These are phyloP conservation scores for Rhinogobio ventralis DNA, from an alignment of 2,797 vertebrate genomes.

Conservation along the genomic window DNA sequence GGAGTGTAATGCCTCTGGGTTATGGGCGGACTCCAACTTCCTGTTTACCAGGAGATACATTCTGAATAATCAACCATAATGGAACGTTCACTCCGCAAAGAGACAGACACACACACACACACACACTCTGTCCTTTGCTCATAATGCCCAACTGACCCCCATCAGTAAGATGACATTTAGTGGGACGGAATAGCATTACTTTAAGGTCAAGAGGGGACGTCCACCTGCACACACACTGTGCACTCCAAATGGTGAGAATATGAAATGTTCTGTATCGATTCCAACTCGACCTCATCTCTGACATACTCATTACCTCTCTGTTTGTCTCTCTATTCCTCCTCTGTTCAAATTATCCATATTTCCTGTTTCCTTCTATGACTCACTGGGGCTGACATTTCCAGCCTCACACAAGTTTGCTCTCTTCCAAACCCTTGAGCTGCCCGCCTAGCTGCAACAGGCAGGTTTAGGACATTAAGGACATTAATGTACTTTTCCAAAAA, in stretches of 20 bases:
- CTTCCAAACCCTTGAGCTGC: neutral
- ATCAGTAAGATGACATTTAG: constrained; percentile 61
- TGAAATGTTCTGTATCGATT: constrained; percentile 56
- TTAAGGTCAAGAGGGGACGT: constrained; percentile 42
- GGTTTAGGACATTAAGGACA: neutral
- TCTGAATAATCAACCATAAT: constrained; percentile 51
- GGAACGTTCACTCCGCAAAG: constrained; percentile 42
- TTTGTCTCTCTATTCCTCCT: constrained; percentile 38
- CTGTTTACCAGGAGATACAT: constrained; percentile 38
- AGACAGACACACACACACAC: constrained; percentile 34
- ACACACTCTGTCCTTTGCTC: constrained; percentile 49
- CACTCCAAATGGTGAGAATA: constrained; percentile 41
- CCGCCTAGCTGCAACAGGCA: neutral
- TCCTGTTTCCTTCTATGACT: constrained; percentile 43
- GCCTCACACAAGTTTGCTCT: constrained; percentile 33
- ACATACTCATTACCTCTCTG: constrained; percentile 58
- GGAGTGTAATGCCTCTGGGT: constrained; percentile 30
- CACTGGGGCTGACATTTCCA: constrained; percentile 57
- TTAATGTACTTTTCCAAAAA: neutral
- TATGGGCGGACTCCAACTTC: constrained; percentile 30
- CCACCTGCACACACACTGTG: constrained; percentile 23
- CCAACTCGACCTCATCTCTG: constrained; percentile 46
- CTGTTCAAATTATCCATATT: constrained; percentile 39
- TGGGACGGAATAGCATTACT: constrained; percentile 60
- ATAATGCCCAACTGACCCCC: constrained; percentile 53